Base-by-base conservation (phyloP, 2,888 invertebrate genomes). In the Corbicula japonica region DNA sequence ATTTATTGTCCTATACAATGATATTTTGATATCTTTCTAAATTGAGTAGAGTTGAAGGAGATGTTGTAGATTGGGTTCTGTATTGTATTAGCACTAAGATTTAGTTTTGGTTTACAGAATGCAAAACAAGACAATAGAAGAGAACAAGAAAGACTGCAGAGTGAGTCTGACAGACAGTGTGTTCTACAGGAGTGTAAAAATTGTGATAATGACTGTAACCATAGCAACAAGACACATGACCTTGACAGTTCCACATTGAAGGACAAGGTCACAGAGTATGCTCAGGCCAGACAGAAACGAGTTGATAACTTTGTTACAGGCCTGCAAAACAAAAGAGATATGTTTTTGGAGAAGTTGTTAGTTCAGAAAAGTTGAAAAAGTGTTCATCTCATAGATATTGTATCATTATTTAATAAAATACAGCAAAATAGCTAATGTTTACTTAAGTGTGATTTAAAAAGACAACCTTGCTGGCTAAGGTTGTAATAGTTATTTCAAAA, bases 91-190 rank as follows among this genome's bases (percentile, higher is more conserved):
- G n/a, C n/a, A n/a, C n/a, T n/a, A n/a, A n/a, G n/a, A n/a, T 23
- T 21, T 21, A n/a, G 23, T 48, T 46, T 2, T 54, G 8, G n/a
- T 35, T 79, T 79, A 2, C 81, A 91, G 91, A 86, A 80, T 69
- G 90, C 90, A 26, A 84, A 84, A 60, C 86, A 89, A 23, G 85
- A 80, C 35, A 86, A 87, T 44, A 54, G 76, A 48, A 60, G 74
- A 15, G 81, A 88, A 68, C 60, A 81, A 41, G 86, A 89, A 41
- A 70, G 85, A 54, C 63, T 82, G 23, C 88, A 86, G 62, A 63
- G 83, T 54, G 88, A 88, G 50, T 88, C 87, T 10, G 91, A 91
- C 74, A 83, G 86, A 72, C 60, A 84, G 12, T 84, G 85, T 84
- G 87, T 87, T n/a, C 23, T 87, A 58, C 62, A 85, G 26, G 86